Conservation (phyloP, 30 jellyfish, hydroid and myxozoan species). For the Nemopilema nomurai region DNA sequence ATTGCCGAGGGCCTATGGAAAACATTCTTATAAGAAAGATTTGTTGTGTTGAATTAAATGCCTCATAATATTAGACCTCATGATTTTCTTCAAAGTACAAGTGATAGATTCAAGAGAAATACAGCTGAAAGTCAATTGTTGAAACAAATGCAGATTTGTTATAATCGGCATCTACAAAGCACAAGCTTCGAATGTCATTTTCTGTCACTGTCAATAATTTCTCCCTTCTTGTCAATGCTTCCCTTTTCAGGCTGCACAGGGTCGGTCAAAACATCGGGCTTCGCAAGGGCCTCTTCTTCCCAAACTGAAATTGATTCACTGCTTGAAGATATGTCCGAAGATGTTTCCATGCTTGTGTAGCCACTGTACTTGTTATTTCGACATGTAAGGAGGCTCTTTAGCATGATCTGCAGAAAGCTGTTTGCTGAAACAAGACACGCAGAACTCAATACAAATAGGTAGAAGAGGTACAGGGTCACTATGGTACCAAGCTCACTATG, state of each 20-base stretch:
- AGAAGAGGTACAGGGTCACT: not conserved
- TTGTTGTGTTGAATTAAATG: too few species aligned
- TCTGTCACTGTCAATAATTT: not conserved
- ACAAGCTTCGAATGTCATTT: too few species aligned
- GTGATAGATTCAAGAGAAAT: too few species aligned
- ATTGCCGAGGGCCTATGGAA: too few species aligned
- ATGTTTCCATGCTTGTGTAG: conserved; percentile 59
- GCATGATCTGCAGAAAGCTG: conserved; percentile 47
- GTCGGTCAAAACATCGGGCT: conserved; percentile 64
- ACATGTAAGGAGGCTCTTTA: conserved; percentile 59
- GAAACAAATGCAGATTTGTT: too few species aligned
- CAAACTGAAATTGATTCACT: conserved; percentile 55
- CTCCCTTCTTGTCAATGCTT: not conserved
- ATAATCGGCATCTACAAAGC: too few species aligned
- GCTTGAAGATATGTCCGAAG: conserved; percentile 67
- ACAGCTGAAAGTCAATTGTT: too few species aligned
- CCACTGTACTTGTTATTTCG: conserved; percentile 45
- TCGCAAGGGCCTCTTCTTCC: conserved; percentile 64
- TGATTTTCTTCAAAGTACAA: too few species aligned
- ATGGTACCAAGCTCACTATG: too few species aligned
- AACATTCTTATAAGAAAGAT: too few species aligned
- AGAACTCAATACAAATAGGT: conserved; percentile 1
- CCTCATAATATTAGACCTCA: too few species aligned
- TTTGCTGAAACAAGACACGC: conserved; percentile 56
- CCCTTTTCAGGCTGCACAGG: conserved; percentile 68